phyloP scores from a whole-genome alignment of 2,113 vertebrate species.

The Phyllostomus discolor region DNA sequence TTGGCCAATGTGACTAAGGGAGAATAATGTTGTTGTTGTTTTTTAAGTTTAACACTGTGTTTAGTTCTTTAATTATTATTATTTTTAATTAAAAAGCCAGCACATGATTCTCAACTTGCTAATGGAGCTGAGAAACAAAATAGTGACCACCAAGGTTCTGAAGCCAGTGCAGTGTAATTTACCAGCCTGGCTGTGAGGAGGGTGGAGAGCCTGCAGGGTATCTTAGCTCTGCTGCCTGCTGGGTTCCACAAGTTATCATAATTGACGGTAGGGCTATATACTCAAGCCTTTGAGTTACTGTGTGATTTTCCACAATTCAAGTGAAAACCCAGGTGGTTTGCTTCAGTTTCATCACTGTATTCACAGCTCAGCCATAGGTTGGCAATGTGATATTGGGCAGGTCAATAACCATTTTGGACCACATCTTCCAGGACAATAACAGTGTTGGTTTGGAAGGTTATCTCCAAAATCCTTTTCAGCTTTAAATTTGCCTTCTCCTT shows the following conservation, averaged over 20 bases:
- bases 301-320: background rate
- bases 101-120: conserved; percentile 9
- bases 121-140: conserved; percentile 27
- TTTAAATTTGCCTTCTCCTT: background rate
- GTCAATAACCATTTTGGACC: background rate
- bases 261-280: background rate
- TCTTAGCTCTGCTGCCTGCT: background rate
- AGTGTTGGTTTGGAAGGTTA: background rate
- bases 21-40: conserved; percentile 64
- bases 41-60: conserved; percentile 26
- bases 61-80: conserved; percentile 66
- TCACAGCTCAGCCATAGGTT: background rate
- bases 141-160: background rate
- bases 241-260: background rate
- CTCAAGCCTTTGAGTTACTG: background rate
- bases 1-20: conserved; percentile 51
- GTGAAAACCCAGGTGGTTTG: background rate
- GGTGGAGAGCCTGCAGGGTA: fast-evolving
- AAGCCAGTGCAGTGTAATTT: background rate
- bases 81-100: conserved; percentile 68
- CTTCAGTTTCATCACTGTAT: background rate
- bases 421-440: background rate
- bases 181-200: too few relatives aligned
- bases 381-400: background rate
- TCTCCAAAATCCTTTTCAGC: background rate